A percentile compares a stretch with the other conserved stretches of the same genome.
Evolutionary conservation across 1,140 invertebrate species (phyloP).

Genomic region (Heliothis virescens): DNA sequence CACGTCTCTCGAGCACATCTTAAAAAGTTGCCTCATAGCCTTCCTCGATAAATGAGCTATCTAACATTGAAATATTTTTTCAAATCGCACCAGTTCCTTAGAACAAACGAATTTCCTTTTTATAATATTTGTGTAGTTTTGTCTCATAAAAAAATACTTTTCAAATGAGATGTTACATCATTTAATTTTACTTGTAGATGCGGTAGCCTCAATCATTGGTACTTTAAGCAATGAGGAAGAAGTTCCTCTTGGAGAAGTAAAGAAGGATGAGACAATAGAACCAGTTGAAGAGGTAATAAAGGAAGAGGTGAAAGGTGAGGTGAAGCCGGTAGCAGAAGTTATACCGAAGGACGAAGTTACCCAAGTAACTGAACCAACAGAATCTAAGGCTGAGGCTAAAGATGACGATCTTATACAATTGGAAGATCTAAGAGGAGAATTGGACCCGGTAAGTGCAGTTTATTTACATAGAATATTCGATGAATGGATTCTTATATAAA

Average conservation of each 20-base stretch:
- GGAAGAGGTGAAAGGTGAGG: slow-evolving; percentile 33
- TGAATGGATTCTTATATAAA: neutral
- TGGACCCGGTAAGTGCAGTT: slow-evolving; percentile 42
- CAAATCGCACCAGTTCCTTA: neutral
- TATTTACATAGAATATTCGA: neutral
- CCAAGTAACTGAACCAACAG: neutral
- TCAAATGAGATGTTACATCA: neutral
- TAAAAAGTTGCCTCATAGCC: neutral
- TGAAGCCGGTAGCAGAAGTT: neutral
- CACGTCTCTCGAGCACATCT: too few species aligned
- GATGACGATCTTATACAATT: slow-evolving; percentile 19
- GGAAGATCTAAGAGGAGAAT: slow-evolving; percentile 30
- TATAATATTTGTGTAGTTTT: too few species aligned
- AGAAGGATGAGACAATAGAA: neutral
- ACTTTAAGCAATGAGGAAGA: slow-evolving; percentile 60
- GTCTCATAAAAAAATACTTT: neutral
- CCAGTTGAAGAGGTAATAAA: slow-evolving; percentile 19
- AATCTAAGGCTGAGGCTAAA: neutral
- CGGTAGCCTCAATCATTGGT: slow-evolving; percentile 79
- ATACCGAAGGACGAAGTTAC: neutral
- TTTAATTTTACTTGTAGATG: slow-evolving; percentile 61
- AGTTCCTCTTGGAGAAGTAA: neutral
- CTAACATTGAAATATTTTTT: too few species aligned
- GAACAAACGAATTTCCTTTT: too few species aligned
- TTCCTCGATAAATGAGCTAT: too few species aligned